Base-by-base conservation (phyloP, 2,888 invertebrate genomes). In the Ochropacha duplaris region DNA sequence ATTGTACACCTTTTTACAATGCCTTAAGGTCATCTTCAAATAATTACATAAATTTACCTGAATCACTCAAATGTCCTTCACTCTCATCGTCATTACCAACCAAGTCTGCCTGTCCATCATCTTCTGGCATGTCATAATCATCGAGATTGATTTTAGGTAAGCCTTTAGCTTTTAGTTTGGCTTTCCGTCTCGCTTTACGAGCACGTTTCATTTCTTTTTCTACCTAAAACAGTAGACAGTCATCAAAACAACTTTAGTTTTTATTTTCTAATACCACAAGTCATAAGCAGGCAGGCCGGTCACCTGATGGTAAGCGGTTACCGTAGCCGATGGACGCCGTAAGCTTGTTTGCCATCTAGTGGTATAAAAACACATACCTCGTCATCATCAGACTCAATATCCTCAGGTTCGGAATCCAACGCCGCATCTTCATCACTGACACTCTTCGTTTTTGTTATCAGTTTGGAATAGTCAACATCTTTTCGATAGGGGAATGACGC, bases 71-170 rank as follows among this genome's bases (percentile, higher is more conserved):
- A 71, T 90, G 89, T 1, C 92, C 93, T 0, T 93, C 93, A 22
- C 93, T 92, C 22, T 93, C 92, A 6, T 88, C 92, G 34, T 88
- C 92, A 16, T 84, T 82, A 12, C 93, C 94, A 1, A 94, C 87
- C 54, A 96, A 76, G 71, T 96, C 96, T 0, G 94, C 94, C 56
- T 95, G 95, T 0, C 96, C 96, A 62, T 96, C 96, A 71, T 97
- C 97, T 1, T 94, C 94, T 0, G 97, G 97, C 71, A 96, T 88
- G 56, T 95, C 95, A 71, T 95, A 98, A 88, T 96, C 95, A 76
- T 98, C 97, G 44, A 98, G 88, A 84, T 97, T 95, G 34, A 97
- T 94, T 70, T 94, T 93, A 0, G 96, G 96, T 65, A 96, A 79
- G 0, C 87, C 74, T 56, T 93, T 91, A 11, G 83, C 77, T n/a